Base-by-base conservation (phyloP, 2,888 invertebrate species). In the Andrena hattorfiana region DNA sequence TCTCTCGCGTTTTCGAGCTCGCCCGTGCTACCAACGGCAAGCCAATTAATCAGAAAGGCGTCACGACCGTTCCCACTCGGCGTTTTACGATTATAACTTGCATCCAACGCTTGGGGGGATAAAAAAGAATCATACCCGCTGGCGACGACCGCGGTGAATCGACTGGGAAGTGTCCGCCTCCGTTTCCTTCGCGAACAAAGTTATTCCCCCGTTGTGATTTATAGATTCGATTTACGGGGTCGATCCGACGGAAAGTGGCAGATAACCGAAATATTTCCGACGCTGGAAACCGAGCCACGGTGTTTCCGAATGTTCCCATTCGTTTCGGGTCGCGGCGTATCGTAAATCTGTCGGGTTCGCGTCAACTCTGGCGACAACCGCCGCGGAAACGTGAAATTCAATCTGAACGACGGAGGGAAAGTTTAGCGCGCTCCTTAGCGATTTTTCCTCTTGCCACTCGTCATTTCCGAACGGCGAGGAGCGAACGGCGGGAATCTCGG, bases 21-120 rank as follows among this genome's bases (percentile, higher is more conserved):
- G 30, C 20, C 20, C 35, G 32, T 7, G 8, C 26, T 10, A 54
- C 0, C 59, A 30, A 10, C 28, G 56, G 71, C 67, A 68, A 75
- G 23, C 8, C 2, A 20, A 80, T 83, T 69, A 72, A 80, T 83
- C 83, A 83, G 8, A 20, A 69, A 69, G 0, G 16, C 48, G 68
- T 72, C 68, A 64, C 32, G 28, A 76, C n/a, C 68, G 48, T 48
- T 77, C 30, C 13, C 35, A 23, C 49, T 7, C 16, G 20, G n/a
- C 54, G 54, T 6, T 10, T 78, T 54, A 16, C 13, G 32, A 7
- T 30, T 67, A 42, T 49, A 10, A 20, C 26, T 32, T 10, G 20
- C 51, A 48, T 56, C 2, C n/a, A 26, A 8, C 16, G 16, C 8
- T 42, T 13, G 35, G 3, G 16, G 13, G 32, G 1, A 13, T 3